Evolutionary conservation across 2,797 vertebrate species (phyloP).

Genomic region (Pseudocheirus occidentalis): DNA sequence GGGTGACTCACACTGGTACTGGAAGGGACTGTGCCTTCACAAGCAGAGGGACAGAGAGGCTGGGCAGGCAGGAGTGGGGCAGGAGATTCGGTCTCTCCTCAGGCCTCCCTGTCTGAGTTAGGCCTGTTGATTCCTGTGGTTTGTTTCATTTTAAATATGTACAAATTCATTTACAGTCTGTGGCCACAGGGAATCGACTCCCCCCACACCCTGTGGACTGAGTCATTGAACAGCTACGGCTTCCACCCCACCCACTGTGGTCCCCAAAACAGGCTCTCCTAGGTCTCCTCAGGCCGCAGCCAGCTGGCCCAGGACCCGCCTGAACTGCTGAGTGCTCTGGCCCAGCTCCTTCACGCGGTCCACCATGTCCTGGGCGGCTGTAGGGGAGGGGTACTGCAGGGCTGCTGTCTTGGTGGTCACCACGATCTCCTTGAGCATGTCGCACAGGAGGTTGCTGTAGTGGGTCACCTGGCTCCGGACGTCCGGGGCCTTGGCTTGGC

Average conservation of each 20-base stretch:
- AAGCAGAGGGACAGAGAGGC: background rate
- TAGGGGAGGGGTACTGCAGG: conserved; percentile 92
- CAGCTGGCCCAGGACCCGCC: conserved; percentile 93
- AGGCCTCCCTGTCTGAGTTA: background rate
- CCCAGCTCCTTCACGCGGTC: conserved; percentile 93
- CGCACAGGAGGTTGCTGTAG: conserved; percentile 95
- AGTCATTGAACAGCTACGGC: background rate
- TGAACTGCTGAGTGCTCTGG: conserved; percentile 95
- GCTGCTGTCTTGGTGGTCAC: conserved; percentile 95
- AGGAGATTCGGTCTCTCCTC: background rate
- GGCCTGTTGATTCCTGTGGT: background rate
- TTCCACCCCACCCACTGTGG: background rate
- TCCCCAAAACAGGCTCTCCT: background rate
- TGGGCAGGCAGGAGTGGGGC: background rate
- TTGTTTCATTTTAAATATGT: conserved; percentile 70
- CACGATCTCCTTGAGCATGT: conserved; percentile 96
- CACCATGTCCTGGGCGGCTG: conserved; percentile 93
- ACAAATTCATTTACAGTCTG: conserved; percentile 69
- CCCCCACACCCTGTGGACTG: background rate
- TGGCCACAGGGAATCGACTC: conserved; percentile 32
- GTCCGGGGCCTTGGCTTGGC: conserved; percentile 94
- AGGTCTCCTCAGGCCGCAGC: conserved; percentile 87
- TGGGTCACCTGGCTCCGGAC: conserved; percentile 92
- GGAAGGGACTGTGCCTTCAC: too few species aligned
- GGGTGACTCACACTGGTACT: too few species aligned